Evolutionary conservation across 2,888 invertebrate genomes (phyloP), one percentile per base, ranked within the genome.

Genomic region (Eupithecia pulchellata): DNA sequence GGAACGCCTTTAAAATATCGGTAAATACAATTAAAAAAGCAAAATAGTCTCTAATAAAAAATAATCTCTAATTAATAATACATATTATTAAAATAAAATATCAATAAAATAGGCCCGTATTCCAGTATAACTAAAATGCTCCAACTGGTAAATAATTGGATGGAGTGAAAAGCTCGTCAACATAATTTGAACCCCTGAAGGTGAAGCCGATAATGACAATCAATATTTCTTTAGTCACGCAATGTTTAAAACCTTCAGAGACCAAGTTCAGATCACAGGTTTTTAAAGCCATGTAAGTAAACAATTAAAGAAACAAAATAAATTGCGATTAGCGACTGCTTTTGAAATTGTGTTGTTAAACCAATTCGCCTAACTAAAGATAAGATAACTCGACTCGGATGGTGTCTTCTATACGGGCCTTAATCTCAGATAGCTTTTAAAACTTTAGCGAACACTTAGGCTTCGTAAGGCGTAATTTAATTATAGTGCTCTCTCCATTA

Each of bases 1-100:
- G 72, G 72, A 72, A 73, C 69, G 64, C 63, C 57, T 65, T 42
- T 13, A 52, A 60, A 25, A n/a, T 30, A 32, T 55, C 36, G 47
- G 20, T 47, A 20, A 47, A 47, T 47, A 47, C 20, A 20, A 20
- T 47, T 20, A 2, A 20, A 20, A 47, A 47, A 47, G 47, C 47
- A 20, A 64, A 64, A 58, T 58, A 58, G 30, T 58, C 58, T 60
- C 60, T 27, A 29, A 4, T 25, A 57, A 17, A 27, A 57, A 11
- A 27, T 55, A 27, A n/a, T n/a, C n/a, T n/a, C n/a, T n/a, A n/a
- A n/a, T n/a, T n/a, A n/a, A n/a, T n/a, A n/a, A n/a, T n/a, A n/a
- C n/a, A n/a, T n/a, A n/a, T n/a, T n/a, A n/a, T n/a, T n/a, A n/a
- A n/a, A n/a, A n/a, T n/a, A n/a, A n/a, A n/a, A n/a, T n/a, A n/a